Evolutionary conservation across 2,888 invertebrate genomes (phyloP).

Genomic region (Dioctria rufipes): DNA sequence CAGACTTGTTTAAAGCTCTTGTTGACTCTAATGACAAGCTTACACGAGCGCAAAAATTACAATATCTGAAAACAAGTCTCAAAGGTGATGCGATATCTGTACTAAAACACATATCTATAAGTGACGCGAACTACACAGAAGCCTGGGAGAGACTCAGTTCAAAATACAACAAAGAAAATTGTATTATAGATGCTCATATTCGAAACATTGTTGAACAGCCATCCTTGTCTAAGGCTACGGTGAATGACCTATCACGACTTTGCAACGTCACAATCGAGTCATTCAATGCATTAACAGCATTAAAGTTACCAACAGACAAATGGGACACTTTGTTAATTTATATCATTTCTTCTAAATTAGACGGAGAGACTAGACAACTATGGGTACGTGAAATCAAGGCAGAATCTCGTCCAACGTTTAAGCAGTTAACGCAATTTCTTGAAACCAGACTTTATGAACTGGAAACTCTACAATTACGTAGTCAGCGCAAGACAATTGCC

Average conservation of each 20-base stretch:
- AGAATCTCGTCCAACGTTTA: neutral
- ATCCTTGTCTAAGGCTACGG: neutral
- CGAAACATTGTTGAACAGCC: too few relatives aligned
- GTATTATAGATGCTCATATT: too few relatives aligned
- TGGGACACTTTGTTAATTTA: neutral
- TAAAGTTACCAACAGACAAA: neutral
- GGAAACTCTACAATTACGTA: neutral
- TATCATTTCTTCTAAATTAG: neutral
- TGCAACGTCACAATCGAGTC: neutral
- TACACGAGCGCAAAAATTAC: too few relatives aligned
- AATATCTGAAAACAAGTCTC: too few relatives aligned
- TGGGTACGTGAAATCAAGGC: neutral
- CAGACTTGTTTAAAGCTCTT: too few relatives aligned
- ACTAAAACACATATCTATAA: too few relatives aligned
- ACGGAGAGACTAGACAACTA: neutral
- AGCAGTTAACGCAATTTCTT: neutral
- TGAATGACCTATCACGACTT: neutral
- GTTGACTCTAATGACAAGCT: neutral
- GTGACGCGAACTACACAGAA: too few relatives aligned
- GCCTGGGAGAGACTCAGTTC: too few relatives aligned
- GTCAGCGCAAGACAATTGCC: neutral
- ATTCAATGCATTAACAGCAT: neutral
- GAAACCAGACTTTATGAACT: neutral
- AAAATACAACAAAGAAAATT: too few relatives aligned
- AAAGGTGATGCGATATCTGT: too few relatives aligned